These are phyloP conservation scores for Clarias magur DNA, from an alignment of 2,113 vertebrate genomes.

Conservation along the genomic window DNA sequence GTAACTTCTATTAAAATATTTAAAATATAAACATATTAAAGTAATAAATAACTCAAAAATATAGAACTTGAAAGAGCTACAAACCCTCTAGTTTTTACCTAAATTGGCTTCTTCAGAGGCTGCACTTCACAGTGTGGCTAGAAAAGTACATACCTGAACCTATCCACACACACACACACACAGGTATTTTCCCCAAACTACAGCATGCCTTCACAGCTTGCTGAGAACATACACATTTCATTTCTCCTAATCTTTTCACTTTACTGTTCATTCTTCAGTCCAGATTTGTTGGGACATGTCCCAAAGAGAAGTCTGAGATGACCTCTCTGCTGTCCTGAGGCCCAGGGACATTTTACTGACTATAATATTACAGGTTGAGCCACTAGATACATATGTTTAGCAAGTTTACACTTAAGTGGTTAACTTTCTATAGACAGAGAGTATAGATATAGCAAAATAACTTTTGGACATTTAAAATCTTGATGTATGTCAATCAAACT, in stretches of 20 bases:
- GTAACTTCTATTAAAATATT: not conserved
- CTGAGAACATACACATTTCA: constrained; percentile 31
- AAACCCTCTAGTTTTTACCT: not conserved
- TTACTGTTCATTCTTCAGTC: constrained; percentile 15
- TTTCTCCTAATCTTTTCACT: constrained; percentile 10
- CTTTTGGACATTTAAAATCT: not conserved
- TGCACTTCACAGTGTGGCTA: constrained; percentile 45
- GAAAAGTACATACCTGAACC: constrained; percentile 37
- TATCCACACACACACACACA: constrained; percentile 21
- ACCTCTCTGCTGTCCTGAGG: not conserved
- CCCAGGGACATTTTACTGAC: not conserved
- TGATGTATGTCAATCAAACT: not conserved
- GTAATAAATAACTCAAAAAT: not conserved
- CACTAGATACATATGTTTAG: not conserved
- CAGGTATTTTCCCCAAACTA: constrained; percentile 32
- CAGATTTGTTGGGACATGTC: no score
- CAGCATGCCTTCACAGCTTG: constrained; percentile 36
- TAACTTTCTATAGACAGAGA: not conserved
- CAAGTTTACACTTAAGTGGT: not conserved
- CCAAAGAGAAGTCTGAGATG: not conserved
- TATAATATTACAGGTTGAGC: not conserved
- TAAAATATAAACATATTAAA: not conserved
- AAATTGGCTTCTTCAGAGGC: constrained; percentile 13
- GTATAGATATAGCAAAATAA: not conserved
- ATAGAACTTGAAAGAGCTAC: not conserved